Evolutionary conservation across 2,797 vertebrate species (phyloP).

Genomic region (Aplochiton taeniatus): DNA sequence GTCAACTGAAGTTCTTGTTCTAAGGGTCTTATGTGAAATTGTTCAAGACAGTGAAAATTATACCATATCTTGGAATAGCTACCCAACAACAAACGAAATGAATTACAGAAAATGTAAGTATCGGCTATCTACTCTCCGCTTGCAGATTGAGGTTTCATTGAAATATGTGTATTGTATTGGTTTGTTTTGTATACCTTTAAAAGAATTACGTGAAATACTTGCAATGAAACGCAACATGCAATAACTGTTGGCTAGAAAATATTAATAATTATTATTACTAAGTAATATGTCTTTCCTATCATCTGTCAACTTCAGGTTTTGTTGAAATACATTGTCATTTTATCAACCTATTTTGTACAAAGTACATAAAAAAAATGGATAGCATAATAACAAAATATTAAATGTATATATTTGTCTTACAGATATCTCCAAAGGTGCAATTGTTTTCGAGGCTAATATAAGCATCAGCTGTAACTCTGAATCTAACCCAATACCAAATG

Average conservation of each 20-base stretch:
- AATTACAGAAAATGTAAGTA: neutral
- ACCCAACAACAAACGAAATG: fast-evolving
- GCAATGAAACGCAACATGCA: too few species aligned
- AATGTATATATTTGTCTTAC: conserved; percentile 19
- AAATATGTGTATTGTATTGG: too few species aligned
- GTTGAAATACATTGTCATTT: too few species aligned
- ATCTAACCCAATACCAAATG: fast-evolving
- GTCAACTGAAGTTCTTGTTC: fast-evolving
- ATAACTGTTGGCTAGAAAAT: neutral
- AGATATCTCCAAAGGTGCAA: fast-evolving
- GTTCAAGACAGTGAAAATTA: conserved; percentile 28
- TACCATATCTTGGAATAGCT: neutral
- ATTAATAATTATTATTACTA: neutral
- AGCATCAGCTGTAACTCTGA: fast-evolving
- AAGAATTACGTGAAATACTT: too few species aligned
- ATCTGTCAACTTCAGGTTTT: too few species aligned
- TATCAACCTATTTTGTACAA: too few species aligned
- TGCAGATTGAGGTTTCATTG: neutral
- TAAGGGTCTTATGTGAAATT: conserved; percentile 31
- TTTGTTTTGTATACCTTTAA: too few species aligned
- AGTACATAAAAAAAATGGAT: neutral
- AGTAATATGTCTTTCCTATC: too few species aligned
- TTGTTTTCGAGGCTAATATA: fast-evolving
- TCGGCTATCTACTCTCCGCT: neutral
- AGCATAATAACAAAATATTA: neutral